These are phyloP conservation scores for Amblyraja radiata DNA, from an alignment of 2,797 vertebrate species.

Conservation along the genomic window DNA sequence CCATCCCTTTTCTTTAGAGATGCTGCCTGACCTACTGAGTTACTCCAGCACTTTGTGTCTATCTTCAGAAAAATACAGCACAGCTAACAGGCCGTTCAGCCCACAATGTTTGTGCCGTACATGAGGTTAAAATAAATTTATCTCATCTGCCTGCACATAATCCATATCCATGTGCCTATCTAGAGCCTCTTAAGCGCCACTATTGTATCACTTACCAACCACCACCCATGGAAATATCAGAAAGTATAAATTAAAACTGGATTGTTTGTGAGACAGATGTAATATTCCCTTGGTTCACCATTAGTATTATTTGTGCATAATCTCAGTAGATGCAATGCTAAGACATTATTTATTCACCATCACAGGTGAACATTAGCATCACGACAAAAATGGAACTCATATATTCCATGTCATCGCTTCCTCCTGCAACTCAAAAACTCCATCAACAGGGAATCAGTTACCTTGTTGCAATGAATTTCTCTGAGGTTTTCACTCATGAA, in stretches of 20 bases:
- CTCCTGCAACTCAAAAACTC: constrained; percentile 4
- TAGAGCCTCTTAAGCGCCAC: too few relatives aligned
- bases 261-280: not conserved
- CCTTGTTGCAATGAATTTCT: constrained; percentile 21
- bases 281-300: not conserved
- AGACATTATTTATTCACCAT: not conserved
- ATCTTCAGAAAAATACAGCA: too few relatives aligned
- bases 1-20: too few relatives aligned
- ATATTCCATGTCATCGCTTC: not conserved
- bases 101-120: too few relatives aligned
- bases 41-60: too few relatives aligned
- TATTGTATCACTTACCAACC: too few relatives aligned
- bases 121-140: too few relatives aligned
- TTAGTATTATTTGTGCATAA: not conserved
- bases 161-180: too few relatives aligned
- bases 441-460: constrained; percentile 20
- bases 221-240: too few relatives aligned
- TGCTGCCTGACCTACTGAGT: too few relatives aligned
- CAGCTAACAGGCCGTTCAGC: too few relatives aligned
- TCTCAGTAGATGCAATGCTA: not conserved
- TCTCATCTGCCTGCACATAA: too few relatives aligned
- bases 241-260: not conserved
- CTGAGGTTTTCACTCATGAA: constrained; percentile 31
- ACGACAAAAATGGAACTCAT: not conserved
- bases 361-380: not conserved